Conservation (phyloP, 2,113 vertebrate species). For the Brienomyrus brachyistius region DNA sequence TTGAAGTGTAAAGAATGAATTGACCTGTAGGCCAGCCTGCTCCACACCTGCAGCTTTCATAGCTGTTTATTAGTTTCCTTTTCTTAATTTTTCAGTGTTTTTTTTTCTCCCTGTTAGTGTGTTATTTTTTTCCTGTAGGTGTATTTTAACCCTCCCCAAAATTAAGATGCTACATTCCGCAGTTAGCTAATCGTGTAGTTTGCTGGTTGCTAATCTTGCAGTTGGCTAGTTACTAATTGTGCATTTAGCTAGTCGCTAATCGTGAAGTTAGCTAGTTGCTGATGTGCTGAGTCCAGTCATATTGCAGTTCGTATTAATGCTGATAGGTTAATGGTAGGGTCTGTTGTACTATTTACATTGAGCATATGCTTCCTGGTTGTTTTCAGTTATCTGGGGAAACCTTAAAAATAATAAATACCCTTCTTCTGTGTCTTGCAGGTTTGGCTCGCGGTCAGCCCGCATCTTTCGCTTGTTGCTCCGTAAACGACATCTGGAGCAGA, state of each 20-base stretch:
- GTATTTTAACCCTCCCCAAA: not conserved
- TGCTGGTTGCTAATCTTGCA: not conserved
- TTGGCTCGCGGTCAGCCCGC: conserved; percentile 83
- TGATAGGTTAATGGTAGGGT: not conserved
- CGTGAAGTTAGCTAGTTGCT: not conserved
- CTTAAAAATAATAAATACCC: not conserved
- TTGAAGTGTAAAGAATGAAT: not conserved
- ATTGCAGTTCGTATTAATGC: not conserved
- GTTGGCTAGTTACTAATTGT: not conserved
- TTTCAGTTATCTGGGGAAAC: not conserved
- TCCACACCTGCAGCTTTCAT: not conserved
- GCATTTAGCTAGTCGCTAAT: too few relatives aligned
- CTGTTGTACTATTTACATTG: not conserved
- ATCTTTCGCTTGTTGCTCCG: conserved; percentile 79
- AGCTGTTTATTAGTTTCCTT: not conserved
- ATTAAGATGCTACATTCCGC: not conserved
- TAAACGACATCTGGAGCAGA: conserved; percentile 89
- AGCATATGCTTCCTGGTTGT: not conserved
- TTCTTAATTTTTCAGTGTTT: not conserved
- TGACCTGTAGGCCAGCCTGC: not conserved
- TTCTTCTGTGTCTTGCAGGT: conserved; percentile 55
- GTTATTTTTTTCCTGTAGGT: not conserved
- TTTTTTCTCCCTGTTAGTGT: not conserved
- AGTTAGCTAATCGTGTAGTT: not conserved
- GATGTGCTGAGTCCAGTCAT: not conserved